A percentile compares a stretch with the other conserved stretches of the same genome.
Conservation (phyloP, 2,888 invertebrate species). For the Augiades crinisus region DNA sequence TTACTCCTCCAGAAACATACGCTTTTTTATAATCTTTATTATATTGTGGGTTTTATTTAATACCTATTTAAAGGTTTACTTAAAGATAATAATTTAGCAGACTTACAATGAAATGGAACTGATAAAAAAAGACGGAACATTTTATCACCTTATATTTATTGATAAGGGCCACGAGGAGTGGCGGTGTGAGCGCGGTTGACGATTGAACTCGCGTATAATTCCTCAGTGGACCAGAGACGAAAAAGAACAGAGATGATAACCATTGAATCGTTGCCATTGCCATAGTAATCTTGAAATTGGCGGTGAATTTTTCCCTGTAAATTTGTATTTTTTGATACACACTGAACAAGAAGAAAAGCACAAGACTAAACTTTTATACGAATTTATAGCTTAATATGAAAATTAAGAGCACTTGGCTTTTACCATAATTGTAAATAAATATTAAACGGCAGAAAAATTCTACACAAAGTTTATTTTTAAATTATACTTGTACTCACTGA, state of each 20-base stretch:
- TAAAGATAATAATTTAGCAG: not conserved
- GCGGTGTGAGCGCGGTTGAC: constrained; percentile 42
- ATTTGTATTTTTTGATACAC: constrained; percentile 27
- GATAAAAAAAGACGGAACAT: not conserved
- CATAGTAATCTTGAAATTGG: constrained; percentile 34
- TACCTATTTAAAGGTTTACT: not conserved
- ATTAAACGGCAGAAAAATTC: too few species aligned
- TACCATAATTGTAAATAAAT: too few species aligned
- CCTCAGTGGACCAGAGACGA: constrained; percentile 42
- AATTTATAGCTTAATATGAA: too few species aligned
- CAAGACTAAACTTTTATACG: not conserved
- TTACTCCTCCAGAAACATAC: too few species aligned
- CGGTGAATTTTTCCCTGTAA: constrained; percentile 41
- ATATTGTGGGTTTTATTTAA: not conserved
- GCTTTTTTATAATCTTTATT: not conserved
- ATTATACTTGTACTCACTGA: too few species aligned
- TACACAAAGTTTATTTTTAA: too few species aligned
- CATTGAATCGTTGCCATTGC: constrained; percentile 51
- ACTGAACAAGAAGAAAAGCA: not conserved
- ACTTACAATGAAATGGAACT: not conserved
- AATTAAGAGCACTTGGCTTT: too few species aligned
- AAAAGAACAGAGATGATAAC: constrained; percentile 47
- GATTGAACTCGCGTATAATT: constrained; percentile 45
- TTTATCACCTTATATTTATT: constrained; percentile 49
- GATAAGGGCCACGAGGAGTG: constrained; percentile 40